Conservation (phyloP, 2,888 invertebrate species). For the Philaethria dido region DNA sequence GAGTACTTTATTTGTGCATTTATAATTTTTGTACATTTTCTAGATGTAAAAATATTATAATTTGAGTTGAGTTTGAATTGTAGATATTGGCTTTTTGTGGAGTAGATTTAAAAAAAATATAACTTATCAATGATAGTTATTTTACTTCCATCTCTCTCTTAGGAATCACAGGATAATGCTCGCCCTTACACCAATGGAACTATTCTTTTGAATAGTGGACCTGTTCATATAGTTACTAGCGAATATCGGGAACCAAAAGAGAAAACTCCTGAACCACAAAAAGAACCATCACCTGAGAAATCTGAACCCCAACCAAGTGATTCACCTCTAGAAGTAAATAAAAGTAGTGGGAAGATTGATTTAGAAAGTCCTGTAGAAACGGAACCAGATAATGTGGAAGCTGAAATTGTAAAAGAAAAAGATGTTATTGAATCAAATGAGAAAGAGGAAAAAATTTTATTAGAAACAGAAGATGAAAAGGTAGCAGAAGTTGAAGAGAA, state of each 20-base stretch:
- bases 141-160: slow-evolving; percentile 36
- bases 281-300: slow-evolving; percentile 35
- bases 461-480: too few relatives aligned
- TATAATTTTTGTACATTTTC: background rate
- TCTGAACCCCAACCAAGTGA: slow-evolving; percentile 27
- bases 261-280: slow-evolving; percentile 53
- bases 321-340: slow-evolving; percentile 18
- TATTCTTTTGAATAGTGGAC: slow-evolving; percentile 67
- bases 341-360: slow-evolving; percentile 34
- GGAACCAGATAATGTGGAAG: slow-evolving; percentile 37
- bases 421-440: background rate
- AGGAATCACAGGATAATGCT: slow-evolving; percentile 75
- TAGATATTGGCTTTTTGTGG: background rate
- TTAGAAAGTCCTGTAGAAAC: slow-evolving; percentile 37
- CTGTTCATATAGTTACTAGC: slow-evolving; percentile 72
- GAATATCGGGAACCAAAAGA: slow-evolving; percentile 66
- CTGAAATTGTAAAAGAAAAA: slow-evolving; percentile 43
- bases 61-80: slow-evolving; percentile 7
- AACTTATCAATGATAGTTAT: background rate
- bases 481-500: background rate
- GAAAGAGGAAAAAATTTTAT: background rate
- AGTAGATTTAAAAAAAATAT: background rate
- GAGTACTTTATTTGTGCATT: background rate
- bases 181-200: slow-evolving; percentile 78
- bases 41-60: background rate